Conservation (phyloP, 2,888 invertebrate genomes). For the Limnephilus rhombicus region DNA sequence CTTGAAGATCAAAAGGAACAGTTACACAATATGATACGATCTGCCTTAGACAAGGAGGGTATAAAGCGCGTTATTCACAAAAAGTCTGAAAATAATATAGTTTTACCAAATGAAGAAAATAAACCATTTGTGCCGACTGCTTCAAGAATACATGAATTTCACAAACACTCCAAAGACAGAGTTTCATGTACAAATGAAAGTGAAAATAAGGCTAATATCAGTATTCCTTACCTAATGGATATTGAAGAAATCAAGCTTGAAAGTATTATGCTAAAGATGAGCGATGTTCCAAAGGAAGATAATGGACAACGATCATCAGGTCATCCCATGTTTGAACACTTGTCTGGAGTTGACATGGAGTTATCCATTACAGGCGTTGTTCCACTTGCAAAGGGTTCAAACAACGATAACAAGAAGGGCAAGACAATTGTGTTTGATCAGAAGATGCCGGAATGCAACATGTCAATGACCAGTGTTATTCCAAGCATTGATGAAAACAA, state of each 20-base stretch:
- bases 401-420: constrained; percentile 30
- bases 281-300: background rate
- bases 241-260: background rate
- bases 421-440: constrained; percentile 46
- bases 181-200: too few relatives aligned
- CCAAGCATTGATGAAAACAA: constrained; percentile 27
- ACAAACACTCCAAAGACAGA: too few relatives aligned
- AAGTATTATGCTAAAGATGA: constrained; percentile 6
- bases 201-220: too few relatives aligned
- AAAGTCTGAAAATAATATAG: too few relatives aligned
- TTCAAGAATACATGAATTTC: background rate
- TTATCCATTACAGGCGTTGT: constrained; percentile 15
- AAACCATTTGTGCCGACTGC: background rate
- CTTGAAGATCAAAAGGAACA: background rate
- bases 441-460: constrained; percentile 43
- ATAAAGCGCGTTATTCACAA: background rate
- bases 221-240: too few relatives aligned
- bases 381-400: background rate
- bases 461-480: constrained; percentile 51
- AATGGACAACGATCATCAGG: background rate
- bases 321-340: too few relatives aligned
- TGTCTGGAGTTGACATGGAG: background rate
- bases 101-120: background rate
- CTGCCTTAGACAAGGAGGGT: background rate
- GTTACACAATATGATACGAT: background rate